phyloP scores from a whole-genome alignment of 2,888 invertebrate species.

The Listrodromus nycthemerus region DNA sequence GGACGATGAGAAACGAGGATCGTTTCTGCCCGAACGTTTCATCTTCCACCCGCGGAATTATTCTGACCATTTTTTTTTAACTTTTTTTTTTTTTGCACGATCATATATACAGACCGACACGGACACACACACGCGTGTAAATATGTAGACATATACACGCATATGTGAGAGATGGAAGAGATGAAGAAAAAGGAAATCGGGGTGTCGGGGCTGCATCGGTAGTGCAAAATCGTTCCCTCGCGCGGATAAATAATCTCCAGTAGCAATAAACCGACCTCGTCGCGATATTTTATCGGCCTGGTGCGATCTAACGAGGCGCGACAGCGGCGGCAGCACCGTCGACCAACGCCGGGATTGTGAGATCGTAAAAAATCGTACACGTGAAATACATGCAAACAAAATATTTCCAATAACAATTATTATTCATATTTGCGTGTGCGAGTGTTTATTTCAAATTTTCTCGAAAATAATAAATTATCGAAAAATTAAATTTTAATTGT shows the following conservation, averaged over 20 bases:
- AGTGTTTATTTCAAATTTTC: not conserved
- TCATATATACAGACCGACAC: not conserved
- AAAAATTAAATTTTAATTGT: no score
- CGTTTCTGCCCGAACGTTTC: constrained; percentile 57
- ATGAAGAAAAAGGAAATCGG: constrained; percentile 34
- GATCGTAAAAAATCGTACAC: constrained; percentile 1
- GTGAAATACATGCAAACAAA: not conserved
- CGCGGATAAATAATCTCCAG: constrained; percentile 31
- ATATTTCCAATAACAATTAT: no score
- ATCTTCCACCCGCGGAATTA: constrained; percentile 58
- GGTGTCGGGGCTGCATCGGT: constrained; percentile 1
- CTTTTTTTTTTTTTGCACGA: not conserved
- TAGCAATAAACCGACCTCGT: constrained; percentile 62
- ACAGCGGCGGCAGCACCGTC: constrained; percentile 24
- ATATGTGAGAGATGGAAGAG: no score
- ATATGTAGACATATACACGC: not conserved
- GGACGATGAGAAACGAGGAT: constrained; percentile 66
- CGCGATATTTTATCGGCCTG: constrained; percentile 63
- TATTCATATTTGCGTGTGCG: no score
- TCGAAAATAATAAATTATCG: not conserved
- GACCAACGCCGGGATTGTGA: constrained; percentile 14
- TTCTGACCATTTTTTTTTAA: constrained; percentile 50
- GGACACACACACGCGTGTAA: constrained; percentile 54
- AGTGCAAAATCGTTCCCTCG: constrained; percentile 36
- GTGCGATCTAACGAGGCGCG: constrained; percentile 63